Evolutionary conservation across 2,888 invertebrate species (phyloP).

Genomic region (Iphiclides podalirius): DNA sequence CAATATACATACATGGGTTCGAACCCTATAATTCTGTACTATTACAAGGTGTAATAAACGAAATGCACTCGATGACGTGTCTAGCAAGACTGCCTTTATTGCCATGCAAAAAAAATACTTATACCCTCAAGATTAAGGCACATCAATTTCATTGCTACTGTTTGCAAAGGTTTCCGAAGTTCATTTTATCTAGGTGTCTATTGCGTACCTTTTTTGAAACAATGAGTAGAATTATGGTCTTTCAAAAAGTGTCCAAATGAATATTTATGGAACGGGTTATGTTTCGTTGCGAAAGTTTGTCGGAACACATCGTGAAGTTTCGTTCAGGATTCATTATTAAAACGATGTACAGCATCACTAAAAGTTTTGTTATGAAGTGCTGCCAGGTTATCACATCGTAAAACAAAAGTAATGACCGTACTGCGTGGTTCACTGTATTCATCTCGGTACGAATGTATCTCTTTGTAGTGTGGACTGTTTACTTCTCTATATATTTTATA

Average conservation of each 20-base stretch:
- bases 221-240: too few species aligned
- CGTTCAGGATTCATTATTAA: constrained; percentile 25
- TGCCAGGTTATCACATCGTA: constrained; percentile 49
- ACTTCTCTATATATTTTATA: constrained; percentile 22
- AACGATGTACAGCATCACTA: constrained; percentile 34
- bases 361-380: constrained; percentile 43
- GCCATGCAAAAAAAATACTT: too few species aligned
- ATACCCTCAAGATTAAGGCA: too few species aligned
- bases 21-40: too few species aligned
- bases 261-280: constrained; percentile 7
- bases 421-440: constrained; percentile 39
- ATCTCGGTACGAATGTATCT: constrained; percentile 28
- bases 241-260: neutral
- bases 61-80: too few species aligned
- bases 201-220: too few species aligned
- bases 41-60: too few species aligned
- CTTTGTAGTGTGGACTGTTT: constrained; percentile 25
- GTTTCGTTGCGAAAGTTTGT: constrained; percentile 14
- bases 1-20: too few species aligned
- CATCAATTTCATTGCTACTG: too few species aligned
- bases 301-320: constrained; percentile 7
- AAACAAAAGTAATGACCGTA: constrained; percentile 51
- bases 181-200: too few species aligned
- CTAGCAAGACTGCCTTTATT: too few species aligned
- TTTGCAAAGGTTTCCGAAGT: too few species aligned